Evolutionary conservation across 2,888 invertebrate genomes (phyloP).

Genomic region (Crematogaster levior): DNA sequence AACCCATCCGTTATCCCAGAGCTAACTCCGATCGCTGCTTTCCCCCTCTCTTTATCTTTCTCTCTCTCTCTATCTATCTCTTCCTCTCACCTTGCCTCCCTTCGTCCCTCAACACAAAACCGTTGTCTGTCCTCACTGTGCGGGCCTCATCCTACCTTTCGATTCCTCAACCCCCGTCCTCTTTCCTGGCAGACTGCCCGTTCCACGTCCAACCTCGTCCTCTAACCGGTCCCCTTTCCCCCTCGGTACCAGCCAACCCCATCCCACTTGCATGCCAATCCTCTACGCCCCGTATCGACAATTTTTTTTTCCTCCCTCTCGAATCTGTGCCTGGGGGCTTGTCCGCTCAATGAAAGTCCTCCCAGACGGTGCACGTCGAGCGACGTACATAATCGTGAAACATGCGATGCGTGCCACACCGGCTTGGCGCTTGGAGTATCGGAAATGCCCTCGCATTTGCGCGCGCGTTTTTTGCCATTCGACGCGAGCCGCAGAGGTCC

Average conservation of each 20-base stretch:
- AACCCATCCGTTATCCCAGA: conserved; percentile 78
- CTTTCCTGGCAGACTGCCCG: conserved; percentile 75
- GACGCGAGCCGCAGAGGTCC: conserved; percentile 37
- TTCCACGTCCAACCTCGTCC: conserved; percentile 56
- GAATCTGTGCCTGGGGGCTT: conserved; percentile 73
- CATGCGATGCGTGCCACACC: conserved; percentile 64
- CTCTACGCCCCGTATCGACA: conserved; percentile 71
- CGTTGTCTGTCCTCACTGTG: conserved; percentile 52
- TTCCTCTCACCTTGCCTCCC: background rate
- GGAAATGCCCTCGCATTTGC: conserved; percentile 39
- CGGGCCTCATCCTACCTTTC: conserved; percentile 72
- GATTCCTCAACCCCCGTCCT: conserved; percentile 60
- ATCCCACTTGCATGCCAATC: conserved; percentile 66
- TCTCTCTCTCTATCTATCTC: conserved; percentile 53
- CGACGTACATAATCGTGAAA: conserved; percentile 72
- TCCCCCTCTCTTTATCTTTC: conserved; percentile 46
- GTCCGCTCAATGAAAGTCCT: conserved; percentile 82
- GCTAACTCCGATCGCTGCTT: conserved; percentile 59
- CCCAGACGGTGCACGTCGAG: conserved; percentile 67
- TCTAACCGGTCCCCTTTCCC: conserved; percentile 29
- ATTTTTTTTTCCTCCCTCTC: conserved; percentile 67
- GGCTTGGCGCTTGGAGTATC: conserved; percentile 30
- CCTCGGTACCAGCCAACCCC: conserved; percentile 54
- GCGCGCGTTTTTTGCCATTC: conserved; percentile 22
- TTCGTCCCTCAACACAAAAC: conserved; percentile 23